These are phyloP conservation scores for Globodera rostochiensis DNA, from an alignment of 1,140 invertebrate genomes.

Conservation along the genomic window DNA sequence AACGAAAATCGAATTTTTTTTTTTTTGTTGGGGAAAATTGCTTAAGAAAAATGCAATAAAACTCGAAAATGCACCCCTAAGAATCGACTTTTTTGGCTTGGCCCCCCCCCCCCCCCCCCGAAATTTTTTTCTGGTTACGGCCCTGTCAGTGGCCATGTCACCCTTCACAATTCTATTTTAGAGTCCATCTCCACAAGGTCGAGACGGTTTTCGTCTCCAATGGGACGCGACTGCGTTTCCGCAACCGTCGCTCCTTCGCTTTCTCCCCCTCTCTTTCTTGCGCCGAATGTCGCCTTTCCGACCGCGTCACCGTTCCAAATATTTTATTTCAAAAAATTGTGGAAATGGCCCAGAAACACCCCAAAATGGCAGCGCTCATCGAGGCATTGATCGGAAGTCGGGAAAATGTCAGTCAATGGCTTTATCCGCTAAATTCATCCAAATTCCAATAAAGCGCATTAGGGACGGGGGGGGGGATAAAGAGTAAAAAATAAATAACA, in stretches of 20 bases:
- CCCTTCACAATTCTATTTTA: background rate
- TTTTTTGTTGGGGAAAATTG: too few species aligned
- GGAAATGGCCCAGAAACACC: background rate
- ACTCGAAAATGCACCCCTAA: too few species aligned
- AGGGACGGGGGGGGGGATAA: too few species aligned
- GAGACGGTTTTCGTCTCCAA: constrained; percentile 39
- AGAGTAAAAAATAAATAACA: too few species aligned
- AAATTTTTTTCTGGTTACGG: too few species aligned
- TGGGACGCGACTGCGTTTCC: constrained; percentile 55
- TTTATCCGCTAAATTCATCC: background rate
- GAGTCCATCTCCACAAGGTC: constrained; percentile 22
- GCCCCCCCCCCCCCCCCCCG: too few species aligned
- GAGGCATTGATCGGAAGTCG: constrained; percentile 41
- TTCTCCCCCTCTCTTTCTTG: constrained; percentile 54
- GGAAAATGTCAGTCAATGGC: constrained; percentile 1
- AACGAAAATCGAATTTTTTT: too few species aligned
- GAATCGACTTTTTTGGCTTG: too few species aligned
- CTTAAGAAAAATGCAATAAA: too few species aligned
- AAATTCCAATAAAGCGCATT: background rate
- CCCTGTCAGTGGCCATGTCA: too few species aligned
- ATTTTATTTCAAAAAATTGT: constrained; percentile 55
- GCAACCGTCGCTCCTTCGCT: constrained; percentile 50
- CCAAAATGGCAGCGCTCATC: constrained; percentile 32
- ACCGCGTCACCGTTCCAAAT: constrained; percentile 57
- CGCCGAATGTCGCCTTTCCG: constrained; percentile 42